Evolutionary conservation across 2,113 vertebrate genomes (phyloP).

Genomic region (Odocoileus virginianus): DNA sequence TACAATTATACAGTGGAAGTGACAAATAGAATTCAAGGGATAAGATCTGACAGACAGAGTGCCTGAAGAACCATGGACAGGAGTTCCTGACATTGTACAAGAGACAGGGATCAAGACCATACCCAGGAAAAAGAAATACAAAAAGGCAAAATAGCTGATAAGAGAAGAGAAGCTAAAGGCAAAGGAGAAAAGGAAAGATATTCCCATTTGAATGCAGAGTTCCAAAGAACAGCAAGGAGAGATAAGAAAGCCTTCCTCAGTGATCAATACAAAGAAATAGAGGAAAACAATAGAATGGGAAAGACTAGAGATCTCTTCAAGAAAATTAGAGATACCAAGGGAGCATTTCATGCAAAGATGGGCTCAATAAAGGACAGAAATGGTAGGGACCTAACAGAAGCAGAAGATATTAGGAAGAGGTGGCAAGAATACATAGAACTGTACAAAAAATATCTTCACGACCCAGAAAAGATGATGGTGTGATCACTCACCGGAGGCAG

Average conservation of each 20-base stretch:
- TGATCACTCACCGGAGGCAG: not conserved
- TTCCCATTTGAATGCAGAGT: not conserved
- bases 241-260: not conserved
- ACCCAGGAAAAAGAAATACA: not conserved
- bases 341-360: not conserved
- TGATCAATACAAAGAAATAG: not conserved
- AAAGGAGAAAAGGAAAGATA: not conserved
- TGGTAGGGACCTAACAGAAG: not conserved
- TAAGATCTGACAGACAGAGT: not conserved
- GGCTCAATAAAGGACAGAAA: not conserved
- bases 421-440: not conserved
- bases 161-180: not conserved
- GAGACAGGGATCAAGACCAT: not conserved
- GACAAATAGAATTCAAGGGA: not conserved
- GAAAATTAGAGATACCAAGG: not conserved
- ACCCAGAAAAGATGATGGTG: not conserved
- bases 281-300: not conserved
- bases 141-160: not conserved
- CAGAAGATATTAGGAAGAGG: not conserved
- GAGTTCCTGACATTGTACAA: not conserved
- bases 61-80: not conserved
- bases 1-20: not conserved
- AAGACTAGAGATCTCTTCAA: not conserved
- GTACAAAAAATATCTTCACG: not conserved
- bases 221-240: not conserved